Evolutionary conservation across 2,113 vertebrate genomes (phyloP).

Genomic region (Sphaerodactylus townsendi): DNA sequence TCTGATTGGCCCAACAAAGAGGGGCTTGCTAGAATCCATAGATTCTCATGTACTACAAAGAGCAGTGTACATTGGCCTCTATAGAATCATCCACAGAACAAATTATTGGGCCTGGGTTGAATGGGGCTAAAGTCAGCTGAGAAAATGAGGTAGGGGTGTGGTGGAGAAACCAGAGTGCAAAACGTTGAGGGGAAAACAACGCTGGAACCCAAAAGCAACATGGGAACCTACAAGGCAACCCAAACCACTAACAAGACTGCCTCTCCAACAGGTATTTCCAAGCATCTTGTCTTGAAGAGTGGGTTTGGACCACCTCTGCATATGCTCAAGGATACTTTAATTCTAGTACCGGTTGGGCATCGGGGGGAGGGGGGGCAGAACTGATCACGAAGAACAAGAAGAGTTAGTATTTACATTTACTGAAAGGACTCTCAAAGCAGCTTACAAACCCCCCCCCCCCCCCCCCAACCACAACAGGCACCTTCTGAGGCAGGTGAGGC

Average conservation of each 20-base stretch:
- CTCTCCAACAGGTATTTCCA: no score
- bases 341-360: not conserved
- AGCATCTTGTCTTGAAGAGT: no score
- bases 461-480: no score
- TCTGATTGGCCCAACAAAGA: no score
- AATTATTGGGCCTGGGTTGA: not conserved
- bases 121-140: no score
- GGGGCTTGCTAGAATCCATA: not conserved
- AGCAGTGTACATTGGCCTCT: not conserved
- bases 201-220: not conserved
- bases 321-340: not conserved
- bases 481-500: no score
- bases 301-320: not conserved
- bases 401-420: no score
- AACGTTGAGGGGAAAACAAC: not conserved
- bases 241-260: not conserved
- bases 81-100: not conserved
- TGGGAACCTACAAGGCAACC: not conserved
- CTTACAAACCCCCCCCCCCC: no score
- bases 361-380: not conserved
- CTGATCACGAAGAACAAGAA: no score
- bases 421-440: no score
- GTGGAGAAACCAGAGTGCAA: no score
- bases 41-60: not conserved
- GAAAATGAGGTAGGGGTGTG: not conserved